Base-by-base conservation (phyloP, 2,113 vertebrate species). In the Psilopogon haemacephalus region DNA sequence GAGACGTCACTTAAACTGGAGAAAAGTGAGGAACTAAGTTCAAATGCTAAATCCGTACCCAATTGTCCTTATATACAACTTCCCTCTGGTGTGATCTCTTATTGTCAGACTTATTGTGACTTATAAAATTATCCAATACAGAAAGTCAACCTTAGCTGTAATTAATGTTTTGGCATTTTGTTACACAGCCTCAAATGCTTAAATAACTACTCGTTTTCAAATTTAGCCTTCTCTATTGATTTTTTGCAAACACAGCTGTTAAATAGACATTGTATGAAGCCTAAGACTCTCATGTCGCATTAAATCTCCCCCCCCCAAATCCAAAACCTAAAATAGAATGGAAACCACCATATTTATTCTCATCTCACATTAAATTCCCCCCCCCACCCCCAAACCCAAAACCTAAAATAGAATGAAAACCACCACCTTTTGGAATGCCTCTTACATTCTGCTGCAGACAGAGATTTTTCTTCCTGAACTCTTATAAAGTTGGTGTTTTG, bases 141-240 rank as follows among this genome's bases (percentile, higher is more conserved):
- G 58, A 78, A 60, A 37, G 54, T 86, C 86, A 87, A 16, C 44
- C 55, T 89, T 92, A 82, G 37, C 44, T 67, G 35, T 84, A 86
- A 81, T 69, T 85, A 84, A 74, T 62, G 28, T 44, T 94, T 92
- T 90, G 69, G 75, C 55, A 67, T 62, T 89, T 64, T 75, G 33
- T 89, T 94, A 88, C 63, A 54, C 58, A 73, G 52, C 73, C 56
- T 28, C 62, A 28, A 85, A 83, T 85, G 28, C 54, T 90, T 81
- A 90, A 96, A 74, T 92, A 30, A 4, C 44, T 86, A 12, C 44
- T 91, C 67, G 70, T 83, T 91, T 90, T 86, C 38, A 62, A 70
- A 79, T 88, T 72, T 79, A 48, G 86, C 71, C 70, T 81, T 69
- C 58, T 11, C 33, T 72, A 68, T 71, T 78, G 84, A 71, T 90